Percentiles rank a stretch among this genome's conserved stretches.
Conservation (phyloP, 2,797 vertebrate genomes). For the Mycteria americana region DNA sequence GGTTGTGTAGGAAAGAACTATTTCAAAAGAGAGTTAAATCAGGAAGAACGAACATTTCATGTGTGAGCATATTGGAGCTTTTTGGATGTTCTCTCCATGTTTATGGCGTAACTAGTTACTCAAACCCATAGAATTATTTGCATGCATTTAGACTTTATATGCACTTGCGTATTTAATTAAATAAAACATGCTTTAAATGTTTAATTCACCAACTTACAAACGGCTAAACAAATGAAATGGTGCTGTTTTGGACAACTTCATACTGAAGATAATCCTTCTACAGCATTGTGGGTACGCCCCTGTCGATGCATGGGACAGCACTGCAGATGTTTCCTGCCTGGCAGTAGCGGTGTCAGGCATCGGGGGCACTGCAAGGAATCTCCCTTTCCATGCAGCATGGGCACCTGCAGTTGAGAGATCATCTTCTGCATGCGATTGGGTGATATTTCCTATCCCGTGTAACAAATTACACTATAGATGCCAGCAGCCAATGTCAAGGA, state of each 20-base stretch:
- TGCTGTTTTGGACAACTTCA: neutral
- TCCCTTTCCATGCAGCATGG: neutral
- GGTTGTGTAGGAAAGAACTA: neutral
- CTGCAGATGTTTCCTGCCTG: neutral
- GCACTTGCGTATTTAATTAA: conserved; percentile 33
- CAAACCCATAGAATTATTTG: neutral
- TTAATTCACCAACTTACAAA: conserved; percentile 28
- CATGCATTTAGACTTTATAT: neutral
- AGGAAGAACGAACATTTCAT: neutral
- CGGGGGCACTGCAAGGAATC: neutral
- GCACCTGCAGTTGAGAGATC: neutral
- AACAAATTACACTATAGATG: neutral
- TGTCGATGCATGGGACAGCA: neutral
- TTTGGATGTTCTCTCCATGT: neutral
- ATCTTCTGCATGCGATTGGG: neutral
- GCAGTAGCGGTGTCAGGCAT: neutral
- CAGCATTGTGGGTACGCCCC: rapidly evolving
- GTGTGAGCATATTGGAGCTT: neutral
- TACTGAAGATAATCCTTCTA: neutral
- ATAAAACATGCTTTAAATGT: conserved; percentile 1
- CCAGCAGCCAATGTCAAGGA: neutral
- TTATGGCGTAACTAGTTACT: neutral
- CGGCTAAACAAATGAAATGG: neutral
- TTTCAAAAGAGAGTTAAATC: neutral
- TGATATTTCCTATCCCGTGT: neutral